Evolutionary conservation across 2,888 invertebrate genomes (phyloP), one percentile per base, ranked within the genome.

Genomic region (Catocala sponsa): DNA sequence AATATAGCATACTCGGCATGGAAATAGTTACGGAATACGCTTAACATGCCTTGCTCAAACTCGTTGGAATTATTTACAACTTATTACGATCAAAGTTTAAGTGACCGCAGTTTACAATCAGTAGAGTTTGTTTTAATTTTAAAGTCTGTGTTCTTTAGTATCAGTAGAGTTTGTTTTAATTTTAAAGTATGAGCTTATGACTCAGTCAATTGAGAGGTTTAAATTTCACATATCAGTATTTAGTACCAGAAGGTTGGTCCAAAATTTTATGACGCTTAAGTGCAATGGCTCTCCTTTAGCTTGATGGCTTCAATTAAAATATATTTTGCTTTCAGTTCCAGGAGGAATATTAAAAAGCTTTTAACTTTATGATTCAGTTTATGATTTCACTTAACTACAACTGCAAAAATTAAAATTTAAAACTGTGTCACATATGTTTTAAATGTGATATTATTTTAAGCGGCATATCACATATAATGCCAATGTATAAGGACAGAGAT

Each of bases 1-100:
- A 87, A 89, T 89, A 89, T 91, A 91, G 87, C 66, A 49, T 59
- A 70, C 42, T n/a, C 55, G 55, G 63, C 73, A 78, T 73, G 65
- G 64, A 77, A 79, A 80, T 80, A 80, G 80, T 65, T 70, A 73
- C 70, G 65, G 73, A 72, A 69, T 77, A 70, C 55, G 13, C 52
- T 72, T 66, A 63, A 67, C 65, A 63, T 61, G 63, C 61, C 62
- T 71, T 60, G 58, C 68, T 64, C 51, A 57, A 74, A 68, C 63
- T 57, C 10, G 61, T 65, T 59, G 43, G 56, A 67, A 61, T 63
- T 69, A 77, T 73, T 73, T 65, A 69, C 71, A 76, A 63, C 53
- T 32, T 48, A 57, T 59, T 49, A 50, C 51, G 47, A 57, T 61
- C n/a, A 51, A 66, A 63, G 32, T 63, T 57, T 59, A 66, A 43